Evolutionary conservation across 2,797 vertebrate species (phyloP), one percentile per base, ranked within the genome.

Genomic region (Notoglanidium macrostoma): DNA sequence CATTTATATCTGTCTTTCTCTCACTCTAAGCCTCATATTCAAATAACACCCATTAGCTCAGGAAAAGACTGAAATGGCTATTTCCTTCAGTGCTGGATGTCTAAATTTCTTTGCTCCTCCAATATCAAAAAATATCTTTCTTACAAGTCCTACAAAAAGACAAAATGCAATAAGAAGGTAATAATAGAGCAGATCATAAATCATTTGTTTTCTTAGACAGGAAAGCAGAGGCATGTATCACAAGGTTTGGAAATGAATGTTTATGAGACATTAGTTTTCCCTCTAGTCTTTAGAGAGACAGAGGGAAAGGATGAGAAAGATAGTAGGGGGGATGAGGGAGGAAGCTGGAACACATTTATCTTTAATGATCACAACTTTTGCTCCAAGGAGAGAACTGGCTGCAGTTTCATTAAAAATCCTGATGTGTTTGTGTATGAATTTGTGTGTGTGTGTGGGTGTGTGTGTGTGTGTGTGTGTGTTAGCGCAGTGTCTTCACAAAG

Each of bases 281-380:
- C 29, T 29, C 70, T 85, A 63, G 46, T 88, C 57, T 65, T 59
- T 17, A 57, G 21, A 79, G 59, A 81, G 54, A 26, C 49, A 49
- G 73, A 59, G 21, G 19, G 29, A 35, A 49, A 35, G 23, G 68
- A 51, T 23, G 67, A 23, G 12, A 67, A 15, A 57, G 81, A 67
- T 11, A 32, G 63, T 49, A 57, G 17, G 65, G 46, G 61, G 77
- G 80, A 1, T 19, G n/a, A 59, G 84, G 86, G 90, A 88, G 86
- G 89, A 89, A 92, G 79, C 76, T 91, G 92, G 86, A 92, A 87
- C 90, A 89, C 93, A 94, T 95, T 94, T 92, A 94, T 94, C 92
- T 93, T 94, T 95, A 95, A 95, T 94, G 93, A 93, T 93, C 85
- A 85, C 89, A 91, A 93, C 92, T 91, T 92, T 92, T 91, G 92